Conservation (phyloP, 2,113 vertebrate species). For the Microtus richardsoni region DNA sequence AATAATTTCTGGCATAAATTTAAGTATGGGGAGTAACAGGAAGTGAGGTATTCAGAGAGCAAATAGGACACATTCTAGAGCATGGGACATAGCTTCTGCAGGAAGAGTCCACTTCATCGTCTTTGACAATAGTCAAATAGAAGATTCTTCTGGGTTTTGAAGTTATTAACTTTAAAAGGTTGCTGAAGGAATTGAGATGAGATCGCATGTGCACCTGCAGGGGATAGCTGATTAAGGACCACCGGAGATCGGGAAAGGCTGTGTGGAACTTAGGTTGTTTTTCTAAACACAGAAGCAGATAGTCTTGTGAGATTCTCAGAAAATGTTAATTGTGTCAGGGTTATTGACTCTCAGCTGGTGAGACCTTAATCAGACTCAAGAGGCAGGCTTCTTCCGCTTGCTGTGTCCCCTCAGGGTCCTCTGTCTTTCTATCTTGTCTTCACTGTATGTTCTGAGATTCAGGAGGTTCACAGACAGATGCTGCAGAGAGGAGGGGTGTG, state of each 20-base stretch:
- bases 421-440: background rate
- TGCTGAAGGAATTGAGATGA: background rate
- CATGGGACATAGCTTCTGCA: background rate
- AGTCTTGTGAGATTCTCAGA: background rate
- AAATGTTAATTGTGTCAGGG: background rate
- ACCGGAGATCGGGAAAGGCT: background rate
- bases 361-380: background rate
- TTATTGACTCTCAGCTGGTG: background rate
- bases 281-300: background rate
- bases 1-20: background rate
- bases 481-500: background rate
- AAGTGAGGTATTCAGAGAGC: background rate
- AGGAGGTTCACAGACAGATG: background rate
- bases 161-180: background rate
- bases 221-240: background rate
- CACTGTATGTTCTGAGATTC: background rate
- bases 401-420: background rate
- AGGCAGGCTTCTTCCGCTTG: background rate
- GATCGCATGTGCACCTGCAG: background rate
- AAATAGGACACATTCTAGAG: background rate
- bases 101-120: background rate
- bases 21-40: background rate
- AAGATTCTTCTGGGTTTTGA: background rate
- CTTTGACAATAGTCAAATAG: background rate
- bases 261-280: background rate